A percentile compares a stretch with the other conserved stretches of the same genome.
Conservation (phyloP, 2,888 invertebrate species). For the Drosophila antonietae region DNA sequence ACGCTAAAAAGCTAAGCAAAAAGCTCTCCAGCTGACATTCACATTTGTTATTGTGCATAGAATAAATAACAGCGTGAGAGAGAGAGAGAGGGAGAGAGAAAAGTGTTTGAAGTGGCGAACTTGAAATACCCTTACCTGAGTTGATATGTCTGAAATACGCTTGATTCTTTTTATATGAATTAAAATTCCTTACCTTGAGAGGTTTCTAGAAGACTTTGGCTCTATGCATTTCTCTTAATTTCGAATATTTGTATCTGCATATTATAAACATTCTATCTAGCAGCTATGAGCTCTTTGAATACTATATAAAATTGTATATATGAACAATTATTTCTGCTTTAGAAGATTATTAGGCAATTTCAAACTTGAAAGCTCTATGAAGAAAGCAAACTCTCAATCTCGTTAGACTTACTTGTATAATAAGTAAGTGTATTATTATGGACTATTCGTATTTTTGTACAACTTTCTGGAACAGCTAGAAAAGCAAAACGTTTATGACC, state of each 20-base stretch:
- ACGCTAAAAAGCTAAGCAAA: conserved; percentile 41
- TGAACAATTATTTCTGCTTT: not conserved
- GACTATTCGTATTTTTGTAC: too few relatives aligned
- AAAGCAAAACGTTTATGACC: not conserved
- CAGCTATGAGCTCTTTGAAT: not conserved
- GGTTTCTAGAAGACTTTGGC: too few relatives aligned
- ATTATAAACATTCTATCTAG: not conserved
- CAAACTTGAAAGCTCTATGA: not conserved
- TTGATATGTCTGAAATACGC: not conserved
- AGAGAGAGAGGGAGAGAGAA: conserved; percentile 4
- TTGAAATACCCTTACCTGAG: conserved; percentile 6
- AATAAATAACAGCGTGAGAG: conserved; percentile 31
- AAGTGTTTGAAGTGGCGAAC: conserved; percentile 1
- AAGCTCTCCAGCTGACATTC: conserved; percentile 58
- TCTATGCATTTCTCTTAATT: too few relatives aligned
- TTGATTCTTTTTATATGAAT: not conserved
- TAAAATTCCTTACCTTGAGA: too few relatives aligned
- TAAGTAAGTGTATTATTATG: not conserved
- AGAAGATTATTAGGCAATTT: not conserved
- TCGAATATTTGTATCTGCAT: not conserved
- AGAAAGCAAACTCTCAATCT: not conserved
- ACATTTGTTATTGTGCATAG: conserved; percentile 49
- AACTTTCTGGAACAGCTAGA: too few relatives aligned
- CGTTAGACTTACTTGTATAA: not conserved
- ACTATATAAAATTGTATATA: too few relatives aligned